These are phyloP conservation scores for Hylaeus volcanicus DNA, from an alignment of 1,140 invertebrate species.

Conservation along the genomic window DNA sequence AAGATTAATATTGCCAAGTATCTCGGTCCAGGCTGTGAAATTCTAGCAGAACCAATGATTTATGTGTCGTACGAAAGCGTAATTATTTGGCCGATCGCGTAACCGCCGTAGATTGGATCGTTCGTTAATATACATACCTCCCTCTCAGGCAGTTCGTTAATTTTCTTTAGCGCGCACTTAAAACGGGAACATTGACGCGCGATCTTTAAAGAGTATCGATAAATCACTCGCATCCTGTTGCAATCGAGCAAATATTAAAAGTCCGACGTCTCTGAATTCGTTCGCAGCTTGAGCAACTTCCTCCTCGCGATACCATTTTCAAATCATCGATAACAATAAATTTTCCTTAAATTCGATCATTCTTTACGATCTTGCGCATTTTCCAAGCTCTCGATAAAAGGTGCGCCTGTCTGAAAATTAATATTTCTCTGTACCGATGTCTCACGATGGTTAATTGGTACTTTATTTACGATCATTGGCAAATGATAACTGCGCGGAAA, in stretches of 20 bases:
- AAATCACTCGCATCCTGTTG: conserved; percentile 3
- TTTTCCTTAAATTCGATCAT: background rate
- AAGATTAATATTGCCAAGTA: conserved; percentile 7
- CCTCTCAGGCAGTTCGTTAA: background rate
- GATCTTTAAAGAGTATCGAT: background rate
- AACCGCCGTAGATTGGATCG: conserved; percentile 1
- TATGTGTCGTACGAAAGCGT: background rate
- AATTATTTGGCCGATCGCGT: conserved; percentile 14
- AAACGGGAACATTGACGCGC: background rate
- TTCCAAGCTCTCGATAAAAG: background rate
- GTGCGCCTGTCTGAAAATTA: background rate
- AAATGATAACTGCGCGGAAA: background rate
- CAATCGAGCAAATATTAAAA: background rate
- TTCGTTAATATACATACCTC: conserved; percentile 7
- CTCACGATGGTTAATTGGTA: background rate
- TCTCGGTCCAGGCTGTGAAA: background rate
- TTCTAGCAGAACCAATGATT: conserved; percentile 25
- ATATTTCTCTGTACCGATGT: conserved; percentile 13
- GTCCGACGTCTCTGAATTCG: background rate
- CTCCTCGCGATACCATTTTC: no score
- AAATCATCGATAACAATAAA: background rate
- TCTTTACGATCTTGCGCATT: background rate
- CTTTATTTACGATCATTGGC: background rate
- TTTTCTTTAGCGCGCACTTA: background rate
- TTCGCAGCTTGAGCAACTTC: background rate